Base-by-base conservation (phyloP, 2,797 vertebrate species). In the Bradypodion ventrale region DNA sequence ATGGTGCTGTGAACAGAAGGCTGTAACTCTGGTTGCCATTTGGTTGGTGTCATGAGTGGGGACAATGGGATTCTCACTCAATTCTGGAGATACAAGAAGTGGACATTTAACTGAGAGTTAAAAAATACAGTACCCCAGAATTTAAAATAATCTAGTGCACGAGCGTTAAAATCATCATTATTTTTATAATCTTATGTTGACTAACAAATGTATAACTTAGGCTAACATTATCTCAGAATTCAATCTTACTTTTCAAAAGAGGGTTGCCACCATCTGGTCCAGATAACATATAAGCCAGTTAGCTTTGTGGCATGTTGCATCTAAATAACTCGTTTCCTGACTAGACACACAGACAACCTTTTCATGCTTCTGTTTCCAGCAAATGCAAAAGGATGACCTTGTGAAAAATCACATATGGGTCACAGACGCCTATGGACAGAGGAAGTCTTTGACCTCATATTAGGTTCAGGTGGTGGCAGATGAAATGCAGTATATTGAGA, bases 341-440 rank as follows among this genome's bases (percentile, higher is more conserved):
- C 42, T 27, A 42, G 62, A 72, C 52, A 40, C 42, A 78, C 49
- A 62, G 27, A 27, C 79, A 78, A 25, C 3, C 27, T 70, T 68
- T 78, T 68, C 49, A 69, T n/a, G 35, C n/a, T 83, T 84, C 32
- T 35, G 27, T 84, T 49, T 75, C 59, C 59, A 84, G n/a, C 40
- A 70, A 37, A 46, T 15, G 2, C 4, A 68, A 6, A 25, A 74
- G n/a, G 6, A 68, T 42, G 29, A 23, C 27, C 82, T 29, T 72
- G 40, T 42, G 21, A n/a, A 44, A 75, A 69, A 78, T 78, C 40
- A 62, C 21, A 72, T 49, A 35, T 78, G 75, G 52, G 19, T 60
- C 46, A 52, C 66, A 78, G 83, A 78, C 25, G 1, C 37, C 63
- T 37, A 25, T 7, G 19, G 42, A 29, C 37, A 3, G 15, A n/a